A percentile compares a stretch with the other conserved stretches of the same genome.
Evolutionary conservation across 2,797 vertebrate species (phyloP).

Genomic region (Eleutherodactylus coqui): DNA sequence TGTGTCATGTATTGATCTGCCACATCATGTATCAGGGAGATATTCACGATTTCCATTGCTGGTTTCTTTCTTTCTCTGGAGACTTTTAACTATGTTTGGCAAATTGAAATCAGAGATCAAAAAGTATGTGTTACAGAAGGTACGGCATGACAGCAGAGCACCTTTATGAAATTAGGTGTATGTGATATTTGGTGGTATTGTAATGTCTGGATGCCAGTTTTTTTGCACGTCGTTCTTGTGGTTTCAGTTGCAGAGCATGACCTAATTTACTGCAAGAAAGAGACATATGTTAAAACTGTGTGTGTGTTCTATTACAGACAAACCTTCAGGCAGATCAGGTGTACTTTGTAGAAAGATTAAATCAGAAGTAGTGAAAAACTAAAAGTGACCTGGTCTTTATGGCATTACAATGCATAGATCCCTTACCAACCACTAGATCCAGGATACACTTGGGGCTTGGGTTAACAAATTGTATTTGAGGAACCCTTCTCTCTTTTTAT

Average conservation of each 20-base stretch:
- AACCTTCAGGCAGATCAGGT: too few relatives aligned
- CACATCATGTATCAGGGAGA: slow-evolving; percentile 28
- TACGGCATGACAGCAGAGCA: not conserved
- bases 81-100: slow-evolving; percentile 13
- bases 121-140: not conserved
- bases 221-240: not conserved
- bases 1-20: slow-evolving; percentile 53
- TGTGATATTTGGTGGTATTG: too few relatives aligned
- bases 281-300: not conserved
- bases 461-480: too few relatives aligned
- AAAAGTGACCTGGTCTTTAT: too few relatives aligned
- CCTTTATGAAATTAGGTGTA: not conserved
- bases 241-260: not conserved
- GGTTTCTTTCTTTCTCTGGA: slow-evolving; percentile 22
- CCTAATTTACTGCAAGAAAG: not conserved
- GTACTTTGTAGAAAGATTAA: too few relatives aligned
- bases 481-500: too few relatives aligned
- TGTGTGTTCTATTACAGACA: too few relatives aligned
- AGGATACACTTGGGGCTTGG: too few relatives aligned
- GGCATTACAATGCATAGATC: too few relatives aligned
- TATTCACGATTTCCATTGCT: slow-evolving; percentile 34
- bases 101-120: slow-evolving; percentile 11
- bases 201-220: too few relatives aligned
- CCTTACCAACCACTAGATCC: too few relatives aligned
- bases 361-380: too few relatives aligned